phyloP scores from a whole-genome alignment of 2,888 invertebrate genomes.

The Adelphocoris suturalis region DNA sequence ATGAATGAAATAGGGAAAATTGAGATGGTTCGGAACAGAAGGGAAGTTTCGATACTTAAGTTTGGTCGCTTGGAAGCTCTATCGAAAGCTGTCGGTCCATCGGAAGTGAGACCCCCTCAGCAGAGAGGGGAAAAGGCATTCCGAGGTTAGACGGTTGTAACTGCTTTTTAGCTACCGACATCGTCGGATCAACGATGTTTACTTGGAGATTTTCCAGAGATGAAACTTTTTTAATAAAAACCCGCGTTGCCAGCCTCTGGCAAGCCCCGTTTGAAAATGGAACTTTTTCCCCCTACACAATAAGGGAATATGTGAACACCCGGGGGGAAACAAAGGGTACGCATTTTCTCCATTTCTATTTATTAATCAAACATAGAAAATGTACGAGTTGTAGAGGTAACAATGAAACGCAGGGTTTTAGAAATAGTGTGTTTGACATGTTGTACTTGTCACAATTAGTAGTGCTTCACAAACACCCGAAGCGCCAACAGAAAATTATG shows the following conservation, averaged over 20 bases:
- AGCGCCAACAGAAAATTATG: no score
- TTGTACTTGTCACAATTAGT: no score
- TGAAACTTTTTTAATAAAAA: conserved; percentile 47
- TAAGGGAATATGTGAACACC: conserved; percentile 42
- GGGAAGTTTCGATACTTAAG: no score
- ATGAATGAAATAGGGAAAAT: no score
- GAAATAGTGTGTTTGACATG: no score
- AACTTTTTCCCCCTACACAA: neutral
- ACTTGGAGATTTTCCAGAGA: conserved; percentile 17
- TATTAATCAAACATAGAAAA: neutral
- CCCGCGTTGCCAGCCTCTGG: neutral
- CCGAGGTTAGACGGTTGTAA: neutral
- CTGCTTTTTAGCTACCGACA: neutral
- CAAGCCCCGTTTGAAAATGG: conserved; percentile 37
- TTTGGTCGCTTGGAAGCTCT: neutral
- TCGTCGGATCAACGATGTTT: neutral
- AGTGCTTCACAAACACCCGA: no score
- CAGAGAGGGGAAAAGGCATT: neutral
- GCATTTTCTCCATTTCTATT: neutral
- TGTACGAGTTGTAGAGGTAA: neutral
- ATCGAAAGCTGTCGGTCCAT: neutral
- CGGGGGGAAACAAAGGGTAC: neutral
- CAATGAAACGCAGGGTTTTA: no score
- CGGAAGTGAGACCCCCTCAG: neutral
- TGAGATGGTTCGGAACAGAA: no score